Evolutionary conservation across 2,113 vertebrate genomes (phyloP).

Genomic region (Catharus bicknelli): DNA sequence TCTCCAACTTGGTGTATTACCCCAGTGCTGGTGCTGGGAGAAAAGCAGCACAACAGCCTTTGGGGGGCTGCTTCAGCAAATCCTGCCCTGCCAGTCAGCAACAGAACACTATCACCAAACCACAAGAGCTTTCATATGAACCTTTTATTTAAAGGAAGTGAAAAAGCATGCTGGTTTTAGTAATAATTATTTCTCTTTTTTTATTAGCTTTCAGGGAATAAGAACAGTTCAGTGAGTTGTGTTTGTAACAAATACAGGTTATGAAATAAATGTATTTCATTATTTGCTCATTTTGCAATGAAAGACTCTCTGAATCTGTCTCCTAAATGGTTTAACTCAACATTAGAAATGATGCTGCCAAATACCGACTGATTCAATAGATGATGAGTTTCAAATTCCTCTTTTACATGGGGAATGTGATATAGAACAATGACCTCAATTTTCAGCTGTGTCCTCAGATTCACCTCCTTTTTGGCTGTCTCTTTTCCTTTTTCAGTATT

Average conservation of each 20-base stretch:
- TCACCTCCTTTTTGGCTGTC: constrained; percentile 52
- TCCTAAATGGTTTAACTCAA: constrained; percentile 62
- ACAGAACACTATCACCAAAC: not conserved
- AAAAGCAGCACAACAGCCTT: not conserved
- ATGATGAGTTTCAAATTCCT: constrained; percentile 54
- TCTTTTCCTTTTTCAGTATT: not conserved
- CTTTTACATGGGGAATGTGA: constrained; percentile 58
- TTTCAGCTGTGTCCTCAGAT: constrained; percentile 66
- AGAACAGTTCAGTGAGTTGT: constrained; percentile 41
- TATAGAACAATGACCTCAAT: constrained; percentile 61
- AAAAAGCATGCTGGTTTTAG: constrained; percentile 11
- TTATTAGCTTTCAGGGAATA: constrained; percentile 63
- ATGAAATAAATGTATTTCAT: constrained; percentile 65
- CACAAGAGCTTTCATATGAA: constrained; percentile 7
- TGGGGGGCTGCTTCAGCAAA: not conserved
- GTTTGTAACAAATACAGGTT: constrained; percentile 55
- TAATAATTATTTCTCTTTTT: constrained; percentile 26
- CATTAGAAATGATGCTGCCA: constrained; percentile 55
- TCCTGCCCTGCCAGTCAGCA: constrained; percentile 1
- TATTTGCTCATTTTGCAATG: constrained; percentile 62
- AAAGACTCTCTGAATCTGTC: constrained; percentile 22
- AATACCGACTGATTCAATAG: constrained; percentile 46
- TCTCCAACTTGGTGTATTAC: not conserved
- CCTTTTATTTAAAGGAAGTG: constrained; percentile 42
- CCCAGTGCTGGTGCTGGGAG: not conserved